phyloP scores from a whole-genome alignment of 2,888 invertebrate species.

The Microplitis manilae region DNA sequence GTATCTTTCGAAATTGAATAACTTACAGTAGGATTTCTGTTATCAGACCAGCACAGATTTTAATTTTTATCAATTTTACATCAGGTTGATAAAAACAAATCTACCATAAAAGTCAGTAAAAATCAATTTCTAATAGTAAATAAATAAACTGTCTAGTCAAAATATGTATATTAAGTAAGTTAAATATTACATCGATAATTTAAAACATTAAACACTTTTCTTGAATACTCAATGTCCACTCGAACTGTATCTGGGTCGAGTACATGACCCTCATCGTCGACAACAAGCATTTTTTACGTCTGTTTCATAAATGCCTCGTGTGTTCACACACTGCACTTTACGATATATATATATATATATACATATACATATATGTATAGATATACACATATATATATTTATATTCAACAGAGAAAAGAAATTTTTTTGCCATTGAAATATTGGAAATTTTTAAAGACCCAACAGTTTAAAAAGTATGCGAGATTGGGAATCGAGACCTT shows the following conservation, averaged over 20 bases:
- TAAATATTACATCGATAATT: slow-evolving; percentile 38
- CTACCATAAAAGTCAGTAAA: too few relatives aligned
- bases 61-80: too few relatives aligned
- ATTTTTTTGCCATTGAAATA: slow-evolving; percentile 2
- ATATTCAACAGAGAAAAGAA: neutral
- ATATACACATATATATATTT: neutral
- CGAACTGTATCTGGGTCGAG: slow-evolving; percentile 55
- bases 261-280: slow-evolving; percentile 51
- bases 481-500: slow-evolving; percentile 64
- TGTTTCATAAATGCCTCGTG: neutral
- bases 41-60: too few relatives aligned
- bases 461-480: slow-evolving; percentile 34
- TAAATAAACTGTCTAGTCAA: neutral
- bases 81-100: too few relatives aligned
- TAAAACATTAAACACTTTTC: slow-evolving; percentile 48
- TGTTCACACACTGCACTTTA: neutral
- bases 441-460: slow-evolving; percentile 8
- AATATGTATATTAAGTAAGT: neutral
- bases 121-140: too few relatives aligned
- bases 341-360: neutral
- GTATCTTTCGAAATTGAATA: too few relatives aligned
- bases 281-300: neutral
- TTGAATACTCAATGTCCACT: slow-evolving; percentile 51
- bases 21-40: too few relatives aligned
- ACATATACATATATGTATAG: neutral